phyloP scores from a whole-genome alignment of 2,888 invertebrate species.

The Andrena dorsata region DNA sequence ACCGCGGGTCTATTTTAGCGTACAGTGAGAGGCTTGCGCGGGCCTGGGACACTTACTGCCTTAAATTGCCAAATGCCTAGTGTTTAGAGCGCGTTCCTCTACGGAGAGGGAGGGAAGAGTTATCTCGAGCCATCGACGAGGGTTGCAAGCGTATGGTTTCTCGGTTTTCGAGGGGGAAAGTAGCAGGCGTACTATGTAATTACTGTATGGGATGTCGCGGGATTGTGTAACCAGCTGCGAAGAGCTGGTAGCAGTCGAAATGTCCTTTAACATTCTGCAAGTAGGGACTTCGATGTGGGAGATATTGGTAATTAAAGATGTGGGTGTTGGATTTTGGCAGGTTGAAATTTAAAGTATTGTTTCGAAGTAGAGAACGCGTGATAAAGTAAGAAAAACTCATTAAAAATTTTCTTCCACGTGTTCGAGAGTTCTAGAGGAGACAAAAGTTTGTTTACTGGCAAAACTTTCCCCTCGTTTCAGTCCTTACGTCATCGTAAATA shows the following conservation, averaged over 20 bases:
- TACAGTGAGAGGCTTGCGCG: slow-evolving; percentile 33
- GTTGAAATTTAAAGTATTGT: too few relatives aligned
- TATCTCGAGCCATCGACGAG: neutral
- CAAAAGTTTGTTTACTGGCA: neutral
- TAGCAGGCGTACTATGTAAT: neutral
- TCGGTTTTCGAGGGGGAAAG: neutral
- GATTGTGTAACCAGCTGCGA: too few relatives aligned
- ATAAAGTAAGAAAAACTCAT: too few relatives aligned
- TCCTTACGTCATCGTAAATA: too few relatives aligned
- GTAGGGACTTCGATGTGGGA: too few relatives aligned
- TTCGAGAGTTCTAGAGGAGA: neutral
- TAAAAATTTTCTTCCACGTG: neutral
- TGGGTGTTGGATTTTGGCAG: too few relatives aligned
- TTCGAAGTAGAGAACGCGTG: too few relatives aligned
- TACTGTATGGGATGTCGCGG: neutral
- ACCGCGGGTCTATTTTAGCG: slow-evolving; percentile 45
- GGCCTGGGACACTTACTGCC: slow-evolving; percentile 74
- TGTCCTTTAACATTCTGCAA: too few relatives aligned
- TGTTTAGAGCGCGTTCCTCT: slow-evolving; percentile 39
- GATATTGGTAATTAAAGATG: too few relatives aligned
- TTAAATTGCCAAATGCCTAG: slow-evolving; percentile 82
- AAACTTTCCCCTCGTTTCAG: too few relatives aligned
- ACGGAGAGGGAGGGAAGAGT: neutral
- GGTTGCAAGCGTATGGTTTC: neutral
- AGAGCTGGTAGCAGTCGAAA: too few relatives aligned